Base-by-base conservation (phyloP, 1,140 invertebrate genomes). In the Drosophila malerkotliana region DNA sequence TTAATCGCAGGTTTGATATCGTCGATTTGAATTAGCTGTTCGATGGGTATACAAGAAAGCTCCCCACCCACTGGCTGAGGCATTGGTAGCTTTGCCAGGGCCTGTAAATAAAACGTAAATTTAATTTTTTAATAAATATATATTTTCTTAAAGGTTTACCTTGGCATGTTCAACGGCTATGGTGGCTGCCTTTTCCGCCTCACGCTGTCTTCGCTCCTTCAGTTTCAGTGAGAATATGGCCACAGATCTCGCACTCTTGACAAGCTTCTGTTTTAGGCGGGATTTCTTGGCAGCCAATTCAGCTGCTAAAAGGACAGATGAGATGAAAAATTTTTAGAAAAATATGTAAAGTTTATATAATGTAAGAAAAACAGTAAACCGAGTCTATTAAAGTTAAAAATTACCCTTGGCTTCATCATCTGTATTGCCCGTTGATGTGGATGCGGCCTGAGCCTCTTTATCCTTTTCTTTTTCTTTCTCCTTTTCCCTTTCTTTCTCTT, bases 181-280 rank as follows among this genome's bases (percentile, higher is more conserved):
- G 15, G 73, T 85, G 3, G 94, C 94, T 62, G 94, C 94, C 60
- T 94, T 93, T 58, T 95, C 94, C 0, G 95, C 95, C 55, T 96
- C 96, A 1, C 95, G 93, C 18, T 96, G 96, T 45, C 96, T 92
- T 34, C 95, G 93, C 71, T 96, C 95, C 63, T 96, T 95, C 52
- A 97, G 87, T 54, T 96, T 96, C 21, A 97, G 91, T 1, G 96
- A 96, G 91, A 97, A 97, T 72, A 97, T 96, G 7, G 96, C 96
- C 26, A 97, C 96, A 1, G 95, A 96, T 8, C 96, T 93, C 4
- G 96, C 96, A 48, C 96, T 93, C 90, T 97, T 97, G 92, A 97
- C 96, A 47, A 97, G 89, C 68, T 90, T 92, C 15, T 92, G 91
- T 59, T 92, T 92, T 8, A 92, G 80, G 9, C 95, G 92, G 2